phyloP scores from a whole-genome alignment of 2,888 invertebrate species.

The Eilema griseolum region DNA sequence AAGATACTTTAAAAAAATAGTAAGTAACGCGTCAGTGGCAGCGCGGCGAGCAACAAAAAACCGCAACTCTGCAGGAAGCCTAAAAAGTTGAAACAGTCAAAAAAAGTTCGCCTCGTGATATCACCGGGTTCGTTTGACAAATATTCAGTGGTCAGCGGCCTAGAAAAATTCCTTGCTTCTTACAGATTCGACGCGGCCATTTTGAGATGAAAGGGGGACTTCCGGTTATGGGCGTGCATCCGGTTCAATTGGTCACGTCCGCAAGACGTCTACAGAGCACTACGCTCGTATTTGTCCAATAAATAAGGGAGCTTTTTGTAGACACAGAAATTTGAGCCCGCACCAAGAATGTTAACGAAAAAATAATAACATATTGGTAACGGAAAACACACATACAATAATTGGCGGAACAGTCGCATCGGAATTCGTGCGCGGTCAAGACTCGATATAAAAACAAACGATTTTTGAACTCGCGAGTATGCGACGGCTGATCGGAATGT shows the following conservation, averaged over 20 bases:
- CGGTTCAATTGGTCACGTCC: slow-evolving; percentile 70
- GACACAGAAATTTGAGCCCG: slow-evolving; percentile 61
- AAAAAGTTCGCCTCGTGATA: slow-evolving; percentile 78
- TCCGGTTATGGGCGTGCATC: slow-evolving; percentile 81
- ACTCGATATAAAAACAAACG: slow-evolving; percentile 60
- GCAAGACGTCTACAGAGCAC: slow-evolving; percentile 48
- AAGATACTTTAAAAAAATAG: not conserved
- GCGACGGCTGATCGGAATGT: slow-evolving; percentile 44
- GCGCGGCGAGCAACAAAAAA: slow-evolving; percentile 38
- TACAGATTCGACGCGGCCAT: slow-evolving; percentile 80
- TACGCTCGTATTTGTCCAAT: slow-evolving; percentile 60
- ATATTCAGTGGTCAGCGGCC: slow-evolving; percentile 79
- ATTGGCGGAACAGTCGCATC: slow-evolving; percentile 51
- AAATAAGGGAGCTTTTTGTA: slow-evolving; percentile 66
- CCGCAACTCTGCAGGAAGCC: slow-evolving; percentile 60
- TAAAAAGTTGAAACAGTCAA: slow-evolving; percentile 57
- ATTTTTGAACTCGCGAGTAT: slow-evolving; percentile 40
- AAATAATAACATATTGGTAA: slow-evolving; percentile 62
- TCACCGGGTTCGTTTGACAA: slow-evolving; percentile 67
- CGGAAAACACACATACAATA: slow-evolving; percentile 60
- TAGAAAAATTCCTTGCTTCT: slow-evolving; percentile 81
- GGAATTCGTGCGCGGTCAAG: slow-evolving; percentile 56
- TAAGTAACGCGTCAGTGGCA: slow-evolving; percentile 16
- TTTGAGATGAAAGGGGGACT: slow-evolving; percentile 81
- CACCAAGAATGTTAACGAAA: slow-evolving; percentile 66